Conservation (phyloP, 2,113 vertebrate species). For the Kryptolebias marmoratus region DNA sequence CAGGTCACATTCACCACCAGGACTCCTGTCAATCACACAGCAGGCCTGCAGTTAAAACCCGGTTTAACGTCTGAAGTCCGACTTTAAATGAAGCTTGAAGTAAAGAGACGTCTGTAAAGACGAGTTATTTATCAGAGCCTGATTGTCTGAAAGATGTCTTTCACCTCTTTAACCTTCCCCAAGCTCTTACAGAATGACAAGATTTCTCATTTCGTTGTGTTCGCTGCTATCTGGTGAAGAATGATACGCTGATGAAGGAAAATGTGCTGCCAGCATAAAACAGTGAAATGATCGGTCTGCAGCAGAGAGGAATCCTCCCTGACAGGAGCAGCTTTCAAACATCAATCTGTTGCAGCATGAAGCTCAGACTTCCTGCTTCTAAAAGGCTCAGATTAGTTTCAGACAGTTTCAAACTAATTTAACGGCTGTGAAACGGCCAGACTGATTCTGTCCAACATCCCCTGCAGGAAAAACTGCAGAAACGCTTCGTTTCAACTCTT, state of each 20-base stretch:
- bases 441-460: no score
- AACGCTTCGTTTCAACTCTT: no score
- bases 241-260: constrained; percentile 2
- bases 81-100: no score
- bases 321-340: constrained; percentile 1
- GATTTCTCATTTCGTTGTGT: constrained; percentile 15
- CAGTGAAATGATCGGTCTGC: neutral
- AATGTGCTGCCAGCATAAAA: neutral
- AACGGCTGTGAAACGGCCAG: neutral
- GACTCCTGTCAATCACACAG: constrained; percentile 84
- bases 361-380: neutral
- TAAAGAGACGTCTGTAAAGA: no score
- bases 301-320: neutral
- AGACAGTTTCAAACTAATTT: neutral
- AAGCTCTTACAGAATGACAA: neutral
- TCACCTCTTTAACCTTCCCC: neutral
- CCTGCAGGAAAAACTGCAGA: no score
- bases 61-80: neutral
- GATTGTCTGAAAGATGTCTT: neutral
- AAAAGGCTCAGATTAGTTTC: constrained; percentile 7
- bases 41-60: neutral
- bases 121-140: neutral
- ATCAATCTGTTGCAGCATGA: no score
- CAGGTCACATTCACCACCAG: constrained; percentile 99
- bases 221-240: constrained; percentile 19